phyloP scores from a whole-genome alignment of 2,888 invertebrate genomes.

The Dynastes tityus region DNA sequence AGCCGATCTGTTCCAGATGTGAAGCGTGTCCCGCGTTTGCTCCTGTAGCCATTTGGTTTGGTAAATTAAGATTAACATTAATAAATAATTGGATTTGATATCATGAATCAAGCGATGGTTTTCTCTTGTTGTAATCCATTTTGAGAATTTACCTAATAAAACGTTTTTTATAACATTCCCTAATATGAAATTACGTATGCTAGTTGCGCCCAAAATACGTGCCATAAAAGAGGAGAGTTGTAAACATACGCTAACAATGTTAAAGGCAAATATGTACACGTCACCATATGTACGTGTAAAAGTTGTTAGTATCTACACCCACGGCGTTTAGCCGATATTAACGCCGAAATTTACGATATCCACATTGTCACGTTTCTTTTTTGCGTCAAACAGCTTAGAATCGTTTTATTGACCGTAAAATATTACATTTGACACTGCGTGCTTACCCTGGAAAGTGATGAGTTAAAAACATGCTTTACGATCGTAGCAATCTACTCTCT shows the following conservation, averaged over 20 bases:
- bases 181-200: no score
- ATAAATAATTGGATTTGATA: no score
- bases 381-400: constrained; percentile 24
- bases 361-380: constrained; percentile 43
- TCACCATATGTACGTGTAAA: background rate
- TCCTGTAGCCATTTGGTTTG: no score
- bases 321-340: constrained; percentile 16
- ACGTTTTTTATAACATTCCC: no score
- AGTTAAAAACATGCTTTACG: constrained; percentile 37
- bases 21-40: no score
- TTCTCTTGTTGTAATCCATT: no score
- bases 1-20: no score
- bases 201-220: background rate
- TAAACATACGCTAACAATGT: constrained; percentile 4
- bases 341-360: constrained; percentile 20
- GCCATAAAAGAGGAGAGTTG: background rate
- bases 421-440: constrained; percentile 21
- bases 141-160: no score
- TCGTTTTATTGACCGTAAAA: constrained; percentile 43
- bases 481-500: constrained; percentile 30
- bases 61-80: no score
- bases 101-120: no score
- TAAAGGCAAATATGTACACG: constrained; percentile 8
- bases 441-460: background rate
- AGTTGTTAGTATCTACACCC: background rate